Evolutionary conservation across 1,140 invertebrate genomes (phyloP).

Genomic region (Augochlora pura): DNA sequence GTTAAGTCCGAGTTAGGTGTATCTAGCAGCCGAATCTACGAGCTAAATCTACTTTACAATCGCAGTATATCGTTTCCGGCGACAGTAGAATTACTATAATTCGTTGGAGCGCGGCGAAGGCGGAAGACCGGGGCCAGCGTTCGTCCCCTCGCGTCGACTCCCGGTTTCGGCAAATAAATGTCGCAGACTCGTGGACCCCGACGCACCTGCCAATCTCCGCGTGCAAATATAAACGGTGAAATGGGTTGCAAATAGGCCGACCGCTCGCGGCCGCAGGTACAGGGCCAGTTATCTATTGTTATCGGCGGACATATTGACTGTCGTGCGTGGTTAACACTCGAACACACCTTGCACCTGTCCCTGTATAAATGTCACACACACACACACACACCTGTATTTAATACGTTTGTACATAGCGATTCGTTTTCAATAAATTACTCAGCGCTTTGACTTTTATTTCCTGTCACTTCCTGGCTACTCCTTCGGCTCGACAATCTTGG

Average conservation of each 20-base stretch:
- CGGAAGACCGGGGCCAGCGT: background rate
- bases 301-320: slow-evolving; percentile 66
- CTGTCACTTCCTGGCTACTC: background rate
- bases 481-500: no score
- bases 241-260: slow-evolving; percentile 68
- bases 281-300: slow-evolving; percentile 67
- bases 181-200: slow-evolving; percentile 32
- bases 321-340: slow-evolving; percentile 52
- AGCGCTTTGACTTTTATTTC: slow-evolving; percentile 66
- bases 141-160: background rate
- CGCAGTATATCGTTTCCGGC: no score
- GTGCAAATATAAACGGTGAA: slow-evolving; percentile 67
- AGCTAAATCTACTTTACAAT: no score
- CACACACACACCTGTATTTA: slow-evolving; percentile 70
- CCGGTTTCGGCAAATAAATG: slow-evolving; percentile 40
- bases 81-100: background rate
- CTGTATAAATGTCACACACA: slow-evolving; percentile 72
- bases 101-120: background rate
- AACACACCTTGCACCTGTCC: slow-evolving; percentile 34
- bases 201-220: slow-evolving; percentile 49
- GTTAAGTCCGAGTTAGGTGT: no score
- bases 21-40: no score
- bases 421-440: slow-evolving; percentile 73
- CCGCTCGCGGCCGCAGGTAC: slow-evolving; percentile 26
- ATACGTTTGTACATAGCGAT: slow-evolving; percentile 73